Conservation (phyloP, 2,113 vertebrate species). For the Machaerirhynchus nigripectus region DNA sequence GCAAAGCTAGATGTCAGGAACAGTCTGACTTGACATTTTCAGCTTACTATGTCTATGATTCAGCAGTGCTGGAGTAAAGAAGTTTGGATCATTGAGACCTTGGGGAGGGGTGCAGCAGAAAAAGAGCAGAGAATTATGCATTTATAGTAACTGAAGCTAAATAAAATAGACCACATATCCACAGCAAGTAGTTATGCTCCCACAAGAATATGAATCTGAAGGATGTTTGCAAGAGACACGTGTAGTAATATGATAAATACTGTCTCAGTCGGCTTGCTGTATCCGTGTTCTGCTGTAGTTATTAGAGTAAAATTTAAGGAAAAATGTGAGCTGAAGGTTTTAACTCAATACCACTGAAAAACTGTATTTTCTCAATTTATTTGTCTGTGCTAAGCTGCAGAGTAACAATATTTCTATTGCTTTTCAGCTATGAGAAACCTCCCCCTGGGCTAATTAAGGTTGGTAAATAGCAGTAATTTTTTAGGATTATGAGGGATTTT, state of each 20-base stretch:
- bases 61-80: not conserved
- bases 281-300: fast-evolving
- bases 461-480: conserved; percentile 1
- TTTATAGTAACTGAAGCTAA: not conserved
- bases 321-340: not conserved
- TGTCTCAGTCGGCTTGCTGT: not conserved
- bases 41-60: not conserved
- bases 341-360: not conserved
- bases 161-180: not conserved
- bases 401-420: conserved; percentile 28
- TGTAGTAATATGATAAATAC: not conserved
- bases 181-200: not conserved
- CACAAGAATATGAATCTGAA: not conserved
- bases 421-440: conserved; percentile 87
- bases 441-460: conserved; percentile 93
- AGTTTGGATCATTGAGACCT: not conserved
- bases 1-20: not conserved
- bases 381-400: not conserved
- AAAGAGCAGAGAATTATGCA: not conserved
- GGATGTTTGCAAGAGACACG: fast-evolving
- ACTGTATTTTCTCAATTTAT: not conserved
- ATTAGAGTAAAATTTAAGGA: not conserved
- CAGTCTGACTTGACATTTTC: not conserved
- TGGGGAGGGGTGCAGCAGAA: not conserved
- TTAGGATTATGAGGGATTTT: not conserved